phyloP scores from a whole-genome alignment of 2,797 vertebrate genomes.

The Rhabdophis nuchalis region DNA sequence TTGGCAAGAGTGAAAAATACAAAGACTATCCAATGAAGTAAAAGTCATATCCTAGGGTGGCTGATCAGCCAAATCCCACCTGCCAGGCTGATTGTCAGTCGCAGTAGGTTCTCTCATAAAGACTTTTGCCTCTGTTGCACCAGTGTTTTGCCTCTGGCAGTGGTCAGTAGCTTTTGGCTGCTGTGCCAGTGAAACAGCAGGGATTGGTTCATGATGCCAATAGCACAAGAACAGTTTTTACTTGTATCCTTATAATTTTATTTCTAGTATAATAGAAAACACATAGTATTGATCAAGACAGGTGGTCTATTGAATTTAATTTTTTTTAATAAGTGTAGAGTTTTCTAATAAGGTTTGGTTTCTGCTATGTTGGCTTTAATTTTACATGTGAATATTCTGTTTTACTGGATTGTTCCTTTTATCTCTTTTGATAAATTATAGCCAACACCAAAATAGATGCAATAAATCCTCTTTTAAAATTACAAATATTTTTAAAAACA shows the following conservation, averaged over 20 bases:
- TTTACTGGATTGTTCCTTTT: conserved; percentile 42
- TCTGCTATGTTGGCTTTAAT: conserved; percentile 28
- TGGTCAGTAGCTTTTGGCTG: background rate
- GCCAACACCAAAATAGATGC: conserved; percentile 47
- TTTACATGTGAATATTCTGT: conserved; percentile 45
- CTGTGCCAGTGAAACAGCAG: background rate
- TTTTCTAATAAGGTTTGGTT: background rate
- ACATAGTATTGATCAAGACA: background rate
- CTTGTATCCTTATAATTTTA: background rate
- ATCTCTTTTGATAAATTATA: conserved; percentile 52
- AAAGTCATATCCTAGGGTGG: background rate
- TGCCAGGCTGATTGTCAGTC: background rate
- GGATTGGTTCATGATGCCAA: background rate
- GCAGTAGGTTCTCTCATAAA: background rate
- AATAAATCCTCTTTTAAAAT: conserved; percentile 53
- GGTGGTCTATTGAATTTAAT: background rate
- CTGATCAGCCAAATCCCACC: background rate
- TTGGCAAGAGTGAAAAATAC: background rate
- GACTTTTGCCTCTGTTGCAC: background rate
- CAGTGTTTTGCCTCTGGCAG: background rate
- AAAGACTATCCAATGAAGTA: background rate
- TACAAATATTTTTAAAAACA: background rate
- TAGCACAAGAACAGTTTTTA: background rate
- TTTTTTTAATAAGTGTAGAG: background rate
- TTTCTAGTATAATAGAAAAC: background rate